Percentiles rank a stretch among this genome's conserved stretches.
Evolutionary conservation across 2,888 invertebrate genomes (phyloP).

Genomic region (Mesorhabditis belari): DNA sequence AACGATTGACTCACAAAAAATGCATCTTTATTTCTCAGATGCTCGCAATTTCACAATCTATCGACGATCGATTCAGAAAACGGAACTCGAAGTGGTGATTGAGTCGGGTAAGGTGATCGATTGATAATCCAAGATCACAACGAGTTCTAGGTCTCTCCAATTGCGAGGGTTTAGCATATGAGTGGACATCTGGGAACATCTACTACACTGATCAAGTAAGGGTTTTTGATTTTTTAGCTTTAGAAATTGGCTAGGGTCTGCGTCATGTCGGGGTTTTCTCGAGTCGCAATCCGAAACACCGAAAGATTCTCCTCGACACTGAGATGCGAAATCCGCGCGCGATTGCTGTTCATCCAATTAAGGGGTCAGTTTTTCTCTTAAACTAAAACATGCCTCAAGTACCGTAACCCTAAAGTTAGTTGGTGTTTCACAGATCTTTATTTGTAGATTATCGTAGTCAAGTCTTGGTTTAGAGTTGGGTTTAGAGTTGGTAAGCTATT

Average conservation of each 20-base stretch:
- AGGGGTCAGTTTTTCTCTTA: constrained; percentile 58
- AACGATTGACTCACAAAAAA: constrained; percentile 65
- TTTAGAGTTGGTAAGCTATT: too few relatives aligned
- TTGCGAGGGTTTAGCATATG: constrained; percentile 73
- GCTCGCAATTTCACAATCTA: constrained; percentile 59
- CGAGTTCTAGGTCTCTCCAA: constrained; percentile 53
- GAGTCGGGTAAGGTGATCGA: constrained; percentile 57
- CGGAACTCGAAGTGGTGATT: constrained; percentile 60
- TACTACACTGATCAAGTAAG: neutral
- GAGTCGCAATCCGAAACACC: constrained; percentile 61
- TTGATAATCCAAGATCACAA: constrained; percentile 48
- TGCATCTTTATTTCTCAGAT: constrained; percentile 66
- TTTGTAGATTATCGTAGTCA: too few relatives aligned
- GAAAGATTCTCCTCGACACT: constrained; percentile 62
- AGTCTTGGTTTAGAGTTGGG: too few relatives aligned
- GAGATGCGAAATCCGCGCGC: constrained; percentile 64
- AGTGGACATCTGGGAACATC: constrained; percentile 69
- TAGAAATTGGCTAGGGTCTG: constrained; percentile 67
- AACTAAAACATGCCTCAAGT: neutral
- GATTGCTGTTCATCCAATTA: constrained; percentile 68
- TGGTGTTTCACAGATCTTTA: too few relatives aligned
- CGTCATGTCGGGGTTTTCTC: constrained; percentile 68
- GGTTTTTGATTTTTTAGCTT: neutral
- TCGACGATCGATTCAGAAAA: constrained; percentile 62
- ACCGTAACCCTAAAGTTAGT: too few relatives aligned